Percentiles rank a stretch among this genome's conserved stretches.
Evolutionary conservation across 1,140 invertebrate species (phyloP).

Genomic region (Drosophila triauraria): DNA sequence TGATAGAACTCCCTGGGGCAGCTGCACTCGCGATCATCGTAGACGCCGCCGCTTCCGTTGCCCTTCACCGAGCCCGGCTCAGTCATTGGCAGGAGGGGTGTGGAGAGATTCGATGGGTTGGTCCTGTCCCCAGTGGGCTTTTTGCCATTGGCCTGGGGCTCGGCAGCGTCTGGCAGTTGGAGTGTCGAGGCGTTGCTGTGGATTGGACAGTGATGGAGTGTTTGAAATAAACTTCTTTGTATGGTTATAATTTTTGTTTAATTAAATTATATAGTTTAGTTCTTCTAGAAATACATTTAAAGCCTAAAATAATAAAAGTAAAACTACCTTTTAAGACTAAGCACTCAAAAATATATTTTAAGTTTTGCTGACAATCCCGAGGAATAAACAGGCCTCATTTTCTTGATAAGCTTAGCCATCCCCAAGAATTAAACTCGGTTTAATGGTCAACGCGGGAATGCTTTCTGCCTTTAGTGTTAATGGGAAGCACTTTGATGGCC

Average conservation of each 20-base stretch:
- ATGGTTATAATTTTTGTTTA: too few relatives aligned
- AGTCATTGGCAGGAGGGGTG: constrained; percentile 74
- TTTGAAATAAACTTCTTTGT: neutral
- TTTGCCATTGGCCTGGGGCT: constrained; percentile 56
- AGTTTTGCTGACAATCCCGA: too few relatives aligned
- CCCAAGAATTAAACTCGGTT: neutral
- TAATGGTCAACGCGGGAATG: constrained; percentile 1
- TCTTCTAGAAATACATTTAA: too few relatives aligned
- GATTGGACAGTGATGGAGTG: constrained; percentile 2
- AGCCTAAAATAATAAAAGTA: too few relatives aligned
- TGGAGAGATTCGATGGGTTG: constrained; percentile 44
- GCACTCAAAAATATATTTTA: too few relatives aligned
- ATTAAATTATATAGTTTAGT: too few relatives aligned
- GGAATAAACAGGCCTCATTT: neutral
- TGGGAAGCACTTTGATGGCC: constrained; percentile 16
- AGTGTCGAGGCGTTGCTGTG: constrained; percentile 61
- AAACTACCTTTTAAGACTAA: too few relatives aligned
- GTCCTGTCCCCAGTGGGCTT: constrained; percentile 32
- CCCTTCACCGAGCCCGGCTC: constrained; percentile 29
- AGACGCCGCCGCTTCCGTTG: constrained; percentile 18
- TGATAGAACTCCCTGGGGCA: constrained; percentile 69
- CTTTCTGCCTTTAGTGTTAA: constrained; percentile 4
- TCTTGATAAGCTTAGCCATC: neutral
- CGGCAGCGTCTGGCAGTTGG: constrained; percentile 51
- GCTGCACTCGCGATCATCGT: constrained; percentile 74